These are phyloP conservation scores for Dipus sagitta DNA, from an alignment of 2,797 vertebrate genomes.

Conservation along the genomic window DNA sequence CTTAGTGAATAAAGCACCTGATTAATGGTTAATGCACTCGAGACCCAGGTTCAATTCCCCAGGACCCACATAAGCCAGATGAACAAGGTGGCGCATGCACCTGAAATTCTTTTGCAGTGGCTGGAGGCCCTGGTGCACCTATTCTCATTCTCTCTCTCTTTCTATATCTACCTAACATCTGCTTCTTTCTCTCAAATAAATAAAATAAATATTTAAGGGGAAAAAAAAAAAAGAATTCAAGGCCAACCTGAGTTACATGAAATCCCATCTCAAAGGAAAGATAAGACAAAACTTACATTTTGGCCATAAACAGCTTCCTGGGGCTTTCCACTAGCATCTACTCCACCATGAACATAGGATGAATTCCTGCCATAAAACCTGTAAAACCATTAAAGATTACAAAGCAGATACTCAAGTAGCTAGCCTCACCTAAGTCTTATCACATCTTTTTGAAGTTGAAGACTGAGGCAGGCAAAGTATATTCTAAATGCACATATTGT, in stretches of 20 bases:
- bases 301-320: conserved; percentile 98
- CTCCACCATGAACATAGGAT: conserved; percentile 97
- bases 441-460: conserved; percentile 19
- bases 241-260: conserved; percentile 1
- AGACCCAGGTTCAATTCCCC: too few relatives aligned
- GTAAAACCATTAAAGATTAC: conserved; percentile 65
- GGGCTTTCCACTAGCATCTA: conserved; percentile 96
- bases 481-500: conserved; percentile 8
- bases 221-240: too few relatives aligned
- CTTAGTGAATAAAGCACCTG: too few relatives aligned
- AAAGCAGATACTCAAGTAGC: neutral
- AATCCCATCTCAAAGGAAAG: neutral
- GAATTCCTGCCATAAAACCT: conserved; percentile 99
- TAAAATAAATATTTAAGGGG: too few relatives aligned
- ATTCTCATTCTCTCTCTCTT: too few relatives aligned
- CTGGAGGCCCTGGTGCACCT: too few relatives aligned
- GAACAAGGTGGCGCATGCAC: too few relatives aligned
- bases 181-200: too few relatives aligned
- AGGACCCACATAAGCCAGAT: too few relatives aligned
- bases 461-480: neutral
- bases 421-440: conserved; percentile 46
- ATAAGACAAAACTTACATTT: conserved; percentile 91
- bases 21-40: too few relatives aligned
- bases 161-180: too few relatives aligned
- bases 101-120: too few relatives aligned